Base-by-base conservation (phyloP, 1,140 invertebrate species). In the Drosophila pectinifera region DNA sequence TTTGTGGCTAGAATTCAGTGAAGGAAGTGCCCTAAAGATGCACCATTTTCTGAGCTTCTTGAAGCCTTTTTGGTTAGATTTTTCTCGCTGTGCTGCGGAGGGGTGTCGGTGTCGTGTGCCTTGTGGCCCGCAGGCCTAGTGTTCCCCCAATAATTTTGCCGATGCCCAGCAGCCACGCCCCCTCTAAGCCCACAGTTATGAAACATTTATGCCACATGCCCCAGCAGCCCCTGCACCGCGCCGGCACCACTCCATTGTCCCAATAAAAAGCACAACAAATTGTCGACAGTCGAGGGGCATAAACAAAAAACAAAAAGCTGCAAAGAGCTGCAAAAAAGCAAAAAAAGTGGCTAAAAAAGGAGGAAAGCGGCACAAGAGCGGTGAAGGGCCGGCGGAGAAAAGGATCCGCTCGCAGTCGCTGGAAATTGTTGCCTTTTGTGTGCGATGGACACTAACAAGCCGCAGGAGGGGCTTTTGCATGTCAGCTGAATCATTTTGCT, bases 231-330 rank as follows among this genome's bases (percentile, higher is more conserved):
- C 53, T 31, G 2, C 43, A 10, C 36, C 36, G 41, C 53, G 6
- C 26, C 7, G 26, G 26, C 26, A 28, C 20, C 26, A 55, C 2
- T 58, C 64, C 53, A 68, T 64, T 68, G 76, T 77, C 63, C 65
- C 80, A 78, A 78, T 86, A 83, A 86, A 86, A 84, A 86, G 70
- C 78, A 81, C 82, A 86, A 86, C 82, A 86, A 86, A 86, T 86
- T 86, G 82, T 86, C 82, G 74, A 74, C 58, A 65, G 67, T 69
- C 69, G 61, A 69, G 49, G 63, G 80, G 54, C 34, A 55, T 39
- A 51, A 62, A 43, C 34, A 55, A 48, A 61, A 46, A 41, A 57
- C 51, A 63, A 64, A 68, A 36, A 59, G 55, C 54, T 18, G 38
- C 38, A 56, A 28, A 39, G 20, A 39, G 31, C 22, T 4, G 61